These are phyloP conservation scores for Dasyurus viverrinus DNA, from an alignment of 2,113 vertebrate species.

Conservation along the genomic window DNA sequence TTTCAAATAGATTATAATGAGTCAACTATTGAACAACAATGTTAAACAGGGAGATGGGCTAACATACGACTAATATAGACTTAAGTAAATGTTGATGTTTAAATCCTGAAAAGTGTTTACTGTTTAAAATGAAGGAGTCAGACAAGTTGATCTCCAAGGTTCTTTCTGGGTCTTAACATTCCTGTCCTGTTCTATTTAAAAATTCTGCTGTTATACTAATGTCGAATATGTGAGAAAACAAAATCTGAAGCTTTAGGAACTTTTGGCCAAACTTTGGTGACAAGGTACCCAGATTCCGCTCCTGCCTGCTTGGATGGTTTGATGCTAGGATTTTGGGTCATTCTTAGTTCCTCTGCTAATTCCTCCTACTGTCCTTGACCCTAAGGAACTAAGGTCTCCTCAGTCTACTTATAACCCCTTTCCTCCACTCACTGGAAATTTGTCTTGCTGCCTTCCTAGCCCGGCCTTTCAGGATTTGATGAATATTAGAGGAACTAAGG, in stretches of 20 bases:
- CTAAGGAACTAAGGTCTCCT: neutral
- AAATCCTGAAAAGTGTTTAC: constrained; percentile 2
- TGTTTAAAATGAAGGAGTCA: neutral
- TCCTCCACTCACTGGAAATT: neutral
- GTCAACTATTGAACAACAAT: neutral
- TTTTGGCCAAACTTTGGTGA: neutral
- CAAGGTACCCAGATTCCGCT: neutral
- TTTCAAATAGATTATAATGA: neutral
- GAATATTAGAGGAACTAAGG: neutral
- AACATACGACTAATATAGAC: neutral
- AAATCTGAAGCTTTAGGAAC: constrained; percentile 41
- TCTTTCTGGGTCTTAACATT: neutral
- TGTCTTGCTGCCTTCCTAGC: neutral
- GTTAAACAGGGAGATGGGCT: neutral
- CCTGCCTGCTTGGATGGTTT: neutral
- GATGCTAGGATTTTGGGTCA: neutral
- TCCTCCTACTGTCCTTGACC: neutral
- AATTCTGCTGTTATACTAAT: constrained; percentile 6
- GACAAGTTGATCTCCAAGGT: neutral
- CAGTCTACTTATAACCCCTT: neutral
- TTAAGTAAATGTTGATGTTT: neutral
- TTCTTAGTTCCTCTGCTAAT: neutral
- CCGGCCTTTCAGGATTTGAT: neutral
- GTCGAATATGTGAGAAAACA: constrained; percentile 17
- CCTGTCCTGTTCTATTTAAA: neutral